Evolutionary conservation across 1,140 invertebrate genomes (phyloP).

Genomic region (Epicauta chinensis): DNA sequence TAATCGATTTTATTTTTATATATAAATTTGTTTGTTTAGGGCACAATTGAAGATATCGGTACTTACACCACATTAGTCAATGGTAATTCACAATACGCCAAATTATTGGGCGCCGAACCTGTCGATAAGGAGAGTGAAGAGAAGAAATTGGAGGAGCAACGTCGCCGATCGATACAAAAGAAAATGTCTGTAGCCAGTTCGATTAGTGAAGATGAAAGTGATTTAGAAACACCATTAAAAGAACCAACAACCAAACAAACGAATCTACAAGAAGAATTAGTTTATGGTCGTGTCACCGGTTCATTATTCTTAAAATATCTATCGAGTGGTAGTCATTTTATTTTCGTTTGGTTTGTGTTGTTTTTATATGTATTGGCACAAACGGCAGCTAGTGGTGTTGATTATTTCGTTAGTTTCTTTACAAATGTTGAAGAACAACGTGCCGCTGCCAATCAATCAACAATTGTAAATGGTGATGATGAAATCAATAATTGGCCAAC

Average conservation of each 20-base stretch:
- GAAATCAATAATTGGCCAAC: conserved; percentile 15
- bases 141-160: conserved; percentile 8
- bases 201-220: conserved; percentile 34
- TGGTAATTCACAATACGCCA: conserved; percentile 55
- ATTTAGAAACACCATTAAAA: conserved; percentile 29
- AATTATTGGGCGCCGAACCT: conserved; percentile 37
- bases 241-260: conserved; percentile 28
- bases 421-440: conserved; percentile 38
- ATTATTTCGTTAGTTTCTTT: conserved; percentile 80
- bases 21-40: no score
- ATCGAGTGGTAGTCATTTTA: conserved; percentile 54
- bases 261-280: conserved; percentile 38
- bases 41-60: conserved; percentile 58
- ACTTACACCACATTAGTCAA: conserved; percentile 58
- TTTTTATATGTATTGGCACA: conserved; percentile 61
- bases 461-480: neutral
- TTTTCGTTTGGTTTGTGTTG: conserved; percentile 51
- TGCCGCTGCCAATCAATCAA: no score
- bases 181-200: conserved; percentile 20
- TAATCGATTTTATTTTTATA: neutral
- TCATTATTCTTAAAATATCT: conserved; percentile 54
- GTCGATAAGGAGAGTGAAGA: conserved; percentile 12
- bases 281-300: conserved; percentile 40
- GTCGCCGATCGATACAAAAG: neutral
- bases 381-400: conserved; percentile 59